Conservation (phyloP, 2,113 vertebrate species). For the Phyllopteryx taeniolatus region DNA sequence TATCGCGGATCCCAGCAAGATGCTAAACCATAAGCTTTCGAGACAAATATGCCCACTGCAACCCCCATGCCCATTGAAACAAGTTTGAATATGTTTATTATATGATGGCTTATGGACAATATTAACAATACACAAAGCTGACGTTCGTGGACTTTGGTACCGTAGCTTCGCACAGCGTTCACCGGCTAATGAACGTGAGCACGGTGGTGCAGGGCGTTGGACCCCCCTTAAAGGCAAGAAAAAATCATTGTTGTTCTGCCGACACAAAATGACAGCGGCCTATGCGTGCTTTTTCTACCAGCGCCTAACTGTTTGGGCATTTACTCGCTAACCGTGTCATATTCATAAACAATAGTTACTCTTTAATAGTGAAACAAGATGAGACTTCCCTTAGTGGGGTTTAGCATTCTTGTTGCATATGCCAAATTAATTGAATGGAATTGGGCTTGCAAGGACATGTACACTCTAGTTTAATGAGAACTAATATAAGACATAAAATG, state of each 20-base stretch:
- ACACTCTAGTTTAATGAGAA: not conserved
- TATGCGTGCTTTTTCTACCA: not conserved
- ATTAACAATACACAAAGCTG: not conserved
- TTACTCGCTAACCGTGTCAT: not conserved
- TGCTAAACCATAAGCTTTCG: conserved; percentile 11
- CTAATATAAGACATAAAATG: not conserved
- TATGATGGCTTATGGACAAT: not conserved
- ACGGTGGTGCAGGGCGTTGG: conserved; percentile 67
- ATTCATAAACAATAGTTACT: not conserved
- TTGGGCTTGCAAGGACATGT: not conserved
- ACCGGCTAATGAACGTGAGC: conserved; percentile 18
- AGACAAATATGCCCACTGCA: not conserved
- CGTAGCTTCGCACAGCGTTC: conserved; percentile 5
- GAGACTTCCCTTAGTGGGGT: not conserved
- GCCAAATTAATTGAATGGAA: not conserved
- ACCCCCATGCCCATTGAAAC: not conserved
- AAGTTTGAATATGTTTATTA: not conserved
- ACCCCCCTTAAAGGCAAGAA: conserved; percentile 55
- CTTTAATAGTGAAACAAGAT: not conserved
- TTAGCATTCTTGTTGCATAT: not conserved
- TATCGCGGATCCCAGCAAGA: conserved; percentile 35
- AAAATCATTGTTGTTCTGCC: conserved; percentile 19
- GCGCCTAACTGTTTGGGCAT: too few relatives aligned
- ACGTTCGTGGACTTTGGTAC: not conserved
- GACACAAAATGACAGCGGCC: conserved; percentile 39